Base-by-base conservation (phyloP, 2,113 vertebrate species). In the Callospermophilus lateralis region DNA sequence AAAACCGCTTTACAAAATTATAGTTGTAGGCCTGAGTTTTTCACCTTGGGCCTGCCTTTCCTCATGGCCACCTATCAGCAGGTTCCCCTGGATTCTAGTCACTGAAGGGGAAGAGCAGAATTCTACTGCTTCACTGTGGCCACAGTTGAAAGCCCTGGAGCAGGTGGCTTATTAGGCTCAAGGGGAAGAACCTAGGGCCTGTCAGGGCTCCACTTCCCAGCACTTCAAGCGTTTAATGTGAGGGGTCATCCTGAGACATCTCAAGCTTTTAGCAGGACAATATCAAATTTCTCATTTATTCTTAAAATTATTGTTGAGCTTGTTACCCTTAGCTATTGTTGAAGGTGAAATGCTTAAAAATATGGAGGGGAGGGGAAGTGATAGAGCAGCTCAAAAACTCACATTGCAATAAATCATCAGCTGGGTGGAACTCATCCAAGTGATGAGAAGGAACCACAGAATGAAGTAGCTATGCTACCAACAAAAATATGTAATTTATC, bases 401-500 rank as follows among this genome's bases (percentile, higher is more conserved):
- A 85, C 95, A 76, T 96, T 77, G 95, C 95, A 94, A 98, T 98
- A 97, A 97, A 98, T 98, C 97, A 96, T 93, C 90, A 79, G 93
- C 77, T 51, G 30, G 53, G 63, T 97, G 96, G 97, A 97, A 95
- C 61, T 81, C 6, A 1, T 93, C 97, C 97, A 98, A 97, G 89
- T 48, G 34, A 81, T 73, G 37, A 11, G 94, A 90, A 97, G 92
- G 72, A 85, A 61, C 61, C 84, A 72, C 30, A 63, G 81, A 96
- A 96, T 61, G 80, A 97, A 79, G 84, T 86, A 77, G 74, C 92
- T 84, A 63, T 88, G 96, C 81, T 55, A 96, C 97, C 92, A 92
- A 97, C 97, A 97, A 97, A 98, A 98, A 97, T 96, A 94, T 58
- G 87, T 65, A 78, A 97, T 97, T 97, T 96, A 97, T 98, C 97